These are phyloP conservation scores for Mercenaria mercenaria DNA, from an alignment of 1,140 invertebrate species.

Conservation along the genomic window DNA sequence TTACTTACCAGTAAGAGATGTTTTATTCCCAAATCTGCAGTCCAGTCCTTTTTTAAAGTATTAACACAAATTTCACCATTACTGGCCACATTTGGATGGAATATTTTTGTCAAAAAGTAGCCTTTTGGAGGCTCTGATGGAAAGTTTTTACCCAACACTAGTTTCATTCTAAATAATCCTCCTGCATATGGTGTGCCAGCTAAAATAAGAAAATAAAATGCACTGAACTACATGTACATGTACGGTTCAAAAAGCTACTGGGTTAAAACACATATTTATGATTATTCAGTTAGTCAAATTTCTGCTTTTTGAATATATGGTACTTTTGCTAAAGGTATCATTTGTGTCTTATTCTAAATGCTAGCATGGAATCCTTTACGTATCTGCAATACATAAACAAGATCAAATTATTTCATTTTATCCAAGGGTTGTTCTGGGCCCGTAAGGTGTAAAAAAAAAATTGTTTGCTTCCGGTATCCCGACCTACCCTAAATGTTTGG, in stretches of 20 bases:
- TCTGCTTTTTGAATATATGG: too few species aligned
- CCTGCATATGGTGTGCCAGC: constrained; percentile 86
- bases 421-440: too few species aligned
- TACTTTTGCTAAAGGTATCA: too few species aligned
- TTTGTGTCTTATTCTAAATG: too few species aligned
- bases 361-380: too few species aligned
- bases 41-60: constrained; percentile 98
- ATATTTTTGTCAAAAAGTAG: constrained; percentile 98
- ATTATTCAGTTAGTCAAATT: too few species aligned
- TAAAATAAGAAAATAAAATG: constrained; percentile 72
- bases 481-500: too few species aligned
- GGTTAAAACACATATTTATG: neutral
- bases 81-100: constrained; percentile 98
- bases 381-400: too few species aligned
- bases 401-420: too few species aligned
- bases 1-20: constrained; percentile 94
- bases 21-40: constrained; percentile 97
- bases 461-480: too few species aligned
- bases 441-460: too few species aligned
- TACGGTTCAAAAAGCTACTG: too few species aligned
- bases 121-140: constrained; percentile 97
- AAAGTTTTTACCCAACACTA: constrained; percentile 97
- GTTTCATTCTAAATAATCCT: constrained; percentile 92
- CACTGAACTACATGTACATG: neutral
- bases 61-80: constrained; percentile 99